Evolutionary conservation across 1,140 invertebrate species (phyloP).

Genomic region (Orchestia grillus): DNA sequence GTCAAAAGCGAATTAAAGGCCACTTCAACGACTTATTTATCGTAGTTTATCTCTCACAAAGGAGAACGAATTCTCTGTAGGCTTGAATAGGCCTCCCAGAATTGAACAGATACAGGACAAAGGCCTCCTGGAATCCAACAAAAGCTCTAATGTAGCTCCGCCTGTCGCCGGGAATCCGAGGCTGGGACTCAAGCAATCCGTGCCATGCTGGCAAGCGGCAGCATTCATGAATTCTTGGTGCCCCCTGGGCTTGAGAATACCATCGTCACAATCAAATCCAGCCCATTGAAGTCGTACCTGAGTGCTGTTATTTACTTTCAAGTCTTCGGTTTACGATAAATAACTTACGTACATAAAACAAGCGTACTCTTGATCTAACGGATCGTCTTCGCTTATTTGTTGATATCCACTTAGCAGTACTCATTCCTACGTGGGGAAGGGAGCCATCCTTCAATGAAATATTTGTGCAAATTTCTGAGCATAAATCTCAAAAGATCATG

Average conservation of each 20-base stretch:
- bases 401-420: not conserved
- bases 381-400: too few relatives aligned
- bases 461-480: too few relatives aligned
- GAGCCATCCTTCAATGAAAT: not conserved
- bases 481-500: too few relatives aligned
- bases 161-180: not conserved
- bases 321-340: not conserved
- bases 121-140: constrained; percentile 7
- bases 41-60: not conserved
- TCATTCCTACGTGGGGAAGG: not conserved
- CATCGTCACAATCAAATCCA: not conserved
- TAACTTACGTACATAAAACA: too few relatives aligned
- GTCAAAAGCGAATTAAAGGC: constrained; percentile 17
- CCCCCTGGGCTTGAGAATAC: not conserved
- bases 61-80: not conserved
- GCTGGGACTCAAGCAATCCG: not conserved
- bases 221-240: constrained; percentile 22
- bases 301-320: not conserved
- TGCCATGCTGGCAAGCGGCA: not conserved
- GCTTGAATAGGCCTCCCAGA: not conserved
- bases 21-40: not conserved
- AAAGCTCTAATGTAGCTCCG: constrained; percentile 24
- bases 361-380: too few relatives aligned
- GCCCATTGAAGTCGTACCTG: not conserved
- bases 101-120: constrained; percentile 48